Base-by-base conservation (phyloP, 1,140 invertebrate genomes). In the Nautilus pompilius region DNA sequence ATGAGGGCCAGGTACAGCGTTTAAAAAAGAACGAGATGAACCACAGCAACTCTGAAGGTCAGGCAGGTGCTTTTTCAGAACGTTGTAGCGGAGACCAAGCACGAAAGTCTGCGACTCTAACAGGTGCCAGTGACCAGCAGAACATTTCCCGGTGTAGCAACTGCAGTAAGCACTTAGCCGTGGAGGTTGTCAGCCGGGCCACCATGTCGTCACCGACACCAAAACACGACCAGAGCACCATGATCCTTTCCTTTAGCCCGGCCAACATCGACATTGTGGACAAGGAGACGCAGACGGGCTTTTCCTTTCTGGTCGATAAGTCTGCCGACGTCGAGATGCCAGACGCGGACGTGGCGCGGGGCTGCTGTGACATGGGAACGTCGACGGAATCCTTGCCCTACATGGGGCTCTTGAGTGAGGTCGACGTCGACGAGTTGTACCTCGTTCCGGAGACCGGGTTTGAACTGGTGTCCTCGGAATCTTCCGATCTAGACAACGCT, bases 381-480 rank as follows among this genome's bases (percentile, higher is more conserved):
- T 76, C 74, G 24, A 79, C 77, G 8, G 77, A 79, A 66, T 76
- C 75, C n/a, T 62, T 76, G 24, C 74, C 76, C 1, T 76, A 76
- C 53, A 77, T 79, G 26, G 77, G 77, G 20, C 67, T 79, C 6
- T 65, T 79, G 48, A 77, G 75, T 65, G 77, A 79, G 55, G 63
- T 77, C n/a, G 75, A 79, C 48, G 72, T 74, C 34, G 73, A 79
- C 60, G 77, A 79, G 60, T 60, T 79, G 22, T 75, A 76, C 48
- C 67, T 79, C 6, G 65, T 77, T 6, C 77, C 75, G 0, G 73
- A 75, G 58, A 71, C 73, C 20, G 63, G 68, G 10, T 75, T 77
- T 62, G 74, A 76, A 29, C 41, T 74, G 17, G 66, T 73, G 8
- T n/a, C n/a, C n/a, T n/a, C n/a, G n/a, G n/a, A n/a, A n/a, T n/a